These are phyloP conservation scores for Sebastes taczanowskii DNA, from an alignment of 2,797 vertebrate species.

Conservation along the genomic window DNA sequence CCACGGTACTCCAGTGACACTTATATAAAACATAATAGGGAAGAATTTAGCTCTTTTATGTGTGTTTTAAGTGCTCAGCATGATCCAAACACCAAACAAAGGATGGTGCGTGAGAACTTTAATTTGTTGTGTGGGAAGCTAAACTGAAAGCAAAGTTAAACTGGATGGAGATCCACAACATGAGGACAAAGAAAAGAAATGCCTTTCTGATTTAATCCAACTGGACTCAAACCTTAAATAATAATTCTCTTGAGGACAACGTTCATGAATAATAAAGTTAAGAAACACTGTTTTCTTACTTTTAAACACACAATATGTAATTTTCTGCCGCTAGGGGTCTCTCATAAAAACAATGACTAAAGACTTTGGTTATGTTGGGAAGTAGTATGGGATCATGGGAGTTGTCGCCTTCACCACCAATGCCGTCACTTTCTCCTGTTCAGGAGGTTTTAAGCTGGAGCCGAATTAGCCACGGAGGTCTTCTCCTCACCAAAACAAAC, in stretches of 20 bases:
- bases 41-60: neutral
- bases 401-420: neutral
- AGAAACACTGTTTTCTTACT: neutral
- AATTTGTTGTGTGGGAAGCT: neutral
- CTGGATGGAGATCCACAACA: neutral
- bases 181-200: neutral
- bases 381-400: neutral
- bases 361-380: neutral
- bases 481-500: too few species aligned
- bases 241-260: neutral
- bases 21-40: neutral
- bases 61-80: neutral
- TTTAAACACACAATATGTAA: neutral
- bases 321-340: neutral
- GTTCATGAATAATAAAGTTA: neutral
- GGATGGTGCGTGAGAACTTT: constrained; percentile 18
- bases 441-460: too few species aligned
- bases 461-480: too few species aligned
- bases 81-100: constrained; percentile 1
- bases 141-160: neutral
- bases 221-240: neutral
- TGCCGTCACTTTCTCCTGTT: too few species aligned
- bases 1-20: neutral
- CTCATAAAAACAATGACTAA: neutral
- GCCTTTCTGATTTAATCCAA: neutral